These are phyloP conservation scores for Leptodactylus fallax DNA, from an alignment of 2,797 vertebrate species.

Conservation along the genomic window DNA sequence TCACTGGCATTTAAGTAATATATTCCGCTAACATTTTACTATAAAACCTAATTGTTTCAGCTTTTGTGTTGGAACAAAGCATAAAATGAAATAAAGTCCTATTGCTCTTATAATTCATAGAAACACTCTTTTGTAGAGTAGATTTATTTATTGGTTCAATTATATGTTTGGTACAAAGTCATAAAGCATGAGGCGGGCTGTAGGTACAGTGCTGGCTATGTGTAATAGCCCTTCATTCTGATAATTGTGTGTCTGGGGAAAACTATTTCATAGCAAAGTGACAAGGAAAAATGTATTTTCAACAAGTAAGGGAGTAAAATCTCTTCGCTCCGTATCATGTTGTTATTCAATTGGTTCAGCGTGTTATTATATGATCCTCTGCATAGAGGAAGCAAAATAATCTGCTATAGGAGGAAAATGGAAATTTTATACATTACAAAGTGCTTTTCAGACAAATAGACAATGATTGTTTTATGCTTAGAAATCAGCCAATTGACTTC, in stretches of 20 bases:
- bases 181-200: constrained; percentile 31
- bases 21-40: constrained; percentile 18
- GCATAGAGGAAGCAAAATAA: not conserved
- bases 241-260: constrained; percentile 41
- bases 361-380: not conserved
- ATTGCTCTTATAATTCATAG: constrained; percentile 46
- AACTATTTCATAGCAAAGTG: constrained; percentile 19
- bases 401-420: not conserved
- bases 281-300: constrained; percentile 38
- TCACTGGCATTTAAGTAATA: constrained; percentile 9
- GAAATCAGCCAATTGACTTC: too few relatives aligned
- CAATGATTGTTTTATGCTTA: too few relatives aligned
- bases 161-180: constrained; percentile 49
- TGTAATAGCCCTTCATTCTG: constrained; percentile 19
- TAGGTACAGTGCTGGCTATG: constrained; percentile 26
- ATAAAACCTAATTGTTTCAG: constrained; percentile 40
- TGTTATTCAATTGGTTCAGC: not conserved
- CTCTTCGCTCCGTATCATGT: not conserved
- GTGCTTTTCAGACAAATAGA: too few relatives aligned
- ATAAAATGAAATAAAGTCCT: constrained; percentile 38
- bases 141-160: constrained; percentile 60
- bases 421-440: too few relatives aligned
- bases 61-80: constrained; percentile 13
- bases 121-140: not conserved
- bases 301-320: constrained; percentile 1